Conservation (phyloP, 2,888 invertebrate genomes). For the Drosophila mayaguana region DNA sequence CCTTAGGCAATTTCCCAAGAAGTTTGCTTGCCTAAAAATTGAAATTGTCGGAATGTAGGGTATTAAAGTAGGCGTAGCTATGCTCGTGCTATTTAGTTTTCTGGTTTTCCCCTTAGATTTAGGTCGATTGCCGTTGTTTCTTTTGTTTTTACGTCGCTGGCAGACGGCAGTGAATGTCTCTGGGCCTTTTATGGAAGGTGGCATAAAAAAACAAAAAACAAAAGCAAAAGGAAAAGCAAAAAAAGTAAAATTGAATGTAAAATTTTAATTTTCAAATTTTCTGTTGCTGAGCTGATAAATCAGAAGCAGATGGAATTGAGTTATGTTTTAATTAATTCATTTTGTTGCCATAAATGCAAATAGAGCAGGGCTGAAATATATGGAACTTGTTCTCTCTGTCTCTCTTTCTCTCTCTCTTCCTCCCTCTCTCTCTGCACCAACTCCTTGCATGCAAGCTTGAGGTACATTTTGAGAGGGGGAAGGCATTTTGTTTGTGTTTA, state of each 20-base stretch:
- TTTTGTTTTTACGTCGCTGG: constrained; percentile 50
- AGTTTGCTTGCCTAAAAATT: neutral
- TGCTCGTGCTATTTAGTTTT: neutral
- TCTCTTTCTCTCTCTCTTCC: too few relatives aligned
- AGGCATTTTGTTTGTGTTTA: constrained; percentile 11
- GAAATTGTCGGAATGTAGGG: constrained; percentile 10
- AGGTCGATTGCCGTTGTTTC: constrained; percentile 44
- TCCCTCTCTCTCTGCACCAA: neutral
- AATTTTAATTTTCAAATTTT: constrained; percentile 30
- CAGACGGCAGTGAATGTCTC: constrained; percentile 35
- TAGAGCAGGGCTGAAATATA: neutral
- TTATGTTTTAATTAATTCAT: constrained; percentile 18
- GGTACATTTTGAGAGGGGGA: neutral
- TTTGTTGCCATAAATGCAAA: constrained; percentile 13
- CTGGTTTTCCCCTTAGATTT: constrained; percentile 38
- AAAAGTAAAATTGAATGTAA: constrained; percentile 2
- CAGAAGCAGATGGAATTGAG: constrained; percentile 10
- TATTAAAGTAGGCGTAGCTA: constrained; percentile 14
- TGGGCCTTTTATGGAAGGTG: constrained; percentile 34
- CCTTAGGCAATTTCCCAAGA: neutral
- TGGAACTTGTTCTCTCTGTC: neutral
- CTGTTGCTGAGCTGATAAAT: constrained; percentile 15
- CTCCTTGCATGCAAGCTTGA: neutral
- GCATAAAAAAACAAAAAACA: constrained; percentile 23
- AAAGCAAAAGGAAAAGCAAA: constrained; percentile 5